These are phyloP conservation scores for Suricata suricatta DNA, from an alignment of 2,113 vertebrate genomes.

Conservation along the genomic window DNA sequence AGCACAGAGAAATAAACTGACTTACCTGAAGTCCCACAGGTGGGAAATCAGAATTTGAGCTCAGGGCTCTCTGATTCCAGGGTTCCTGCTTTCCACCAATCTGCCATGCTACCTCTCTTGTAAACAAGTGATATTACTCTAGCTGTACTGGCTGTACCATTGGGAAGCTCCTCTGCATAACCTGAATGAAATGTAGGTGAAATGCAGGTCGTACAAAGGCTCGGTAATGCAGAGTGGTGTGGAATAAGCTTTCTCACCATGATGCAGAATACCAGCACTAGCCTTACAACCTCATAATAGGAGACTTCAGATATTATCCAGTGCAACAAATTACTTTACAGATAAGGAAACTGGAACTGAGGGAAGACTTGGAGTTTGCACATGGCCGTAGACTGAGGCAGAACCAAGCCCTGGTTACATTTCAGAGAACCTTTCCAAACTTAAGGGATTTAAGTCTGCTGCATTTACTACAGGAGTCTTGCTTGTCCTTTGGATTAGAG, in stretches of 20 bases:
- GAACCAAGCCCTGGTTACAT: neutral
- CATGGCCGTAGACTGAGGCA: neutral
- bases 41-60: neutral
- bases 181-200: neutral
- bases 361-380: neutral
- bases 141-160: neutral
- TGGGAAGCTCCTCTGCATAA: neutral
- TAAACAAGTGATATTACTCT: neutral
- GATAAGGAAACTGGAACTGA: neutral
- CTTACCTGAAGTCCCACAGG: neutral
- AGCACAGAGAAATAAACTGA: neutral
- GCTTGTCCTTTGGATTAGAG: slow-evolving; percentile 31
- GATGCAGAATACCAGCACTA: neutral
- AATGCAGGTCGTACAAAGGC: neutral
- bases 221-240: neutral
- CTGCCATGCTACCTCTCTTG: neutral
- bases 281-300: neutral
- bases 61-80: neutral
- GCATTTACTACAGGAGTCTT: neutral
- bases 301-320: neutral
- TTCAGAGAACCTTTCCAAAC: neutral
- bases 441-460: neutral
- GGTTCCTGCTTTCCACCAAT: neutral
- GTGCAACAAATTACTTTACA: neutral
- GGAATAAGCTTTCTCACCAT: neutral